A percentile compares a stretch with the other conserved stretches of the same genome.
phyloP scores from a whole-genome alignment of 2,888 invertebrate genomes.

The Liopterus haemorrhoidalis region DNA sequence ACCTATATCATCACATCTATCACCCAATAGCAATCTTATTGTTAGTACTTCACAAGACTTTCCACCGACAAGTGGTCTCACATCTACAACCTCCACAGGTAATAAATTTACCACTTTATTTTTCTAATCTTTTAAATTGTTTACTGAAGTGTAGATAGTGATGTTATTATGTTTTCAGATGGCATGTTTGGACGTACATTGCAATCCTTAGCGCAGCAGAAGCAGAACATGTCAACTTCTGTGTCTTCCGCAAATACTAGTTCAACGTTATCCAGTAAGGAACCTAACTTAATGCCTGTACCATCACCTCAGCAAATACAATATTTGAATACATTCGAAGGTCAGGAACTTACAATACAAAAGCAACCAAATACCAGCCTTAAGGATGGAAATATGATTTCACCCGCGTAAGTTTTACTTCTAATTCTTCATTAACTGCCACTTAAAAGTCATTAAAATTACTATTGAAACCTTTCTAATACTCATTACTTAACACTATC shows the following conservation, averaged over 20 bases:
- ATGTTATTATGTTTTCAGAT: slow-evolving; percentile 41
- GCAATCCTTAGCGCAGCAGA: slow-evolving; percentile 58
- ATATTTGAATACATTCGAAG: slow-evolving; percentile 92
- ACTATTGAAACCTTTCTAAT: slow-evolving; percentile 2
- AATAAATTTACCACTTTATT: slow-evolving; percentile 22
- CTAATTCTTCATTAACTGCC: slow-evolving; percentile 3
- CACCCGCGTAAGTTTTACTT: slow-evolving; percentile 61
- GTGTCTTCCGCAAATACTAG: slow-evolving; percentile 40
- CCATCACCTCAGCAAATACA: slow-evolving; percentile 95
- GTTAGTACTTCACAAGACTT: slow-evolving; percentile 16
- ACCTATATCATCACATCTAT: slow-evolving; percentile 59
- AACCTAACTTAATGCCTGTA: slow-evolving; percentile 90
- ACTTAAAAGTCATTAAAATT: background rate
- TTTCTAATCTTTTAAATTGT: background rate
- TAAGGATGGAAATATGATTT: slow-evolving; percentile 68
- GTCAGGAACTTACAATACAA: slow-evolving; percentile 92
- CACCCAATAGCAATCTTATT: slow-evolving; percentile 48
- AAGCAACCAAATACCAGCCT: slow-evolving; percentile 90
- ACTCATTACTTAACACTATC: no score
- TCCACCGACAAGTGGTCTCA: slow-evolving; percentile 35
- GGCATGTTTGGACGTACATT: slow-evolving; percentile 60
- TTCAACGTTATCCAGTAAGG: slow-evolving; percentile 54
- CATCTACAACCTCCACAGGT: slow-evolving; percentile 43
- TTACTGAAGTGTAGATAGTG: background rate
- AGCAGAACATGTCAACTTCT: slow-evolving; percentile 44